Evolutionary conservation across 2,797 vertebrate genomes (phyloP).

Genomic region (Ambastaia sidthimunki): DNA sequence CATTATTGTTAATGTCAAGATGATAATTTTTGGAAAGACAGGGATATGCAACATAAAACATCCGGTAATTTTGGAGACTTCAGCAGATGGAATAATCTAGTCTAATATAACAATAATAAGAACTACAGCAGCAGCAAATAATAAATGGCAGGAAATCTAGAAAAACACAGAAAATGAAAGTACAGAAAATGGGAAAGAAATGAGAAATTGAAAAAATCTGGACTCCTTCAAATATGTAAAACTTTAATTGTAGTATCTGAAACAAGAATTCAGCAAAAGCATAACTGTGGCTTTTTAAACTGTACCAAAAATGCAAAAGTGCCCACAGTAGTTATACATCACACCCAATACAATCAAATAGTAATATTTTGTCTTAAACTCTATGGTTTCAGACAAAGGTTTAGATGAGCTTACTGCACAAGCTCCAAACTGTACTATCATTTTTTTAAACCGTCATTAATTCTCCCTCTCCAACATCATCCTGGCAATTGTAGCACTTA

Average conservation of each 20-base stretch:
- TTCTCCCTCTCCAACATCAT: neutral
- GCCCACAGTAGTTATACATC: neutral
- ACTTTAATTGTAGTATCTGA: neutral
- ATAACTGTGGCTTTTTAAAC: neutral
- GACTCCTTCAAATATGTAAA: conserved; percentile 1
- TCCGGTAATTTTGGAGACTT: neutral
- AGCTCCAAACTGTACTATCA: neutral
- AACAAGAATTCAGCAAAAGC: neutral
- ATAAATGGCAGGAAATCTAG: neutral
- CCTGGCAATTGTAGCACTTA: conserved; percentile 18
- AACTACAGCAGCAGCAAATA: neutral
- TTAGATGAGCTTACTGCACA: neutral
- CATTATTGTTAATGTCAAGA: neutral
- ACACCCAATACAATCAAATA: neutral
- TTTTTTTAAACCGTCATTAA: neutral
- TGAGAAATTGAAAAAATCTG: neutral
- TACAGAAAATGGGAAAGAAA: neutral
- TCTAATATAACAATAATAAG: neutral
- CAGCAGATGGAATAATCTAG: neutral
- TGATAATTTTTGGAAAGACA: no score
- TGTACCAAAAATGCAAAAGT: neutral
- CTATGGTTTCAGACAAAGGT: neutral
- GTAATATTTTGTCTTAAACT: conserved; percentile 1
- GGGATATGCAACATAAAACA: neutral
- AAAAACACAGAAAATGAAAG: neutral